Evolutionary conservation across 2,888 invertebrate species (phyloP), one percentile per base, ranked within the genome.

Genomic region (Mamestra brassicae): DNA sequence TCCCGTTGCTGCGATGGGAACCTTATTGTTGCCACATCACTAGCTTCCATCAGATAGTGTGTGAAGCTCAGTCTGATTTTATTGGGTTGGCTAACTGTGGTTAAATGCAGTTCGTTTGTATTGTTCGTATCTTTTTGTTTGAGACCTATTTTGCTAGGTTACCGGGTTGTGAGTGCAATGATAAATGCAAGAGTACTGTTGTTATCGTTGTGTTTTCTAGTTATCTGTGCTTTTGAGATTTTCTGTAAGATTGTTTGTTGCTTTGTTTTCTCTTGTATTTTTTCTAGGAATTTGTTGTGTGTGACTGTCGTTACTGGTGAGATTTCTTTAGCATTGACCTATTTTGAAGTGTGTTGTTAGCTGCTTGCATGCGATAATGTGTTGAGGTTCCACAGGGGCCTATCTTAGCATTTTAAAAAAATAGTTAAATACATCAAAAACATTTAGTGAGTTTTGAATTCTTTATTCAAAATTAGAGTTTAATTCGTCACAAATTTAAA

Each of bases 71-170:
- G 60, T 61, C 64, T 61, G 54, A 50, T 77, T 63, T 83, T 75
- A 84, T 82, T 82, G 65, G 88, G 87, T 87, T 86, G 73, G 61
- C 77, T 77, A 87, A 86, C 84, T 64, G 87, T 57, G n/a, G n/a
- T 66, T 68, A 15, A 61, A 52, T 64, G 38, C 52, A 55, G 60
- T 77, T 62, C 13, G 6, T 54, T 66, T 10, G 71, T 69, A 85
- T 85, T 79, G 82, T 85, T 67, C 17, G 52, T 42, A 26, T 61
- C 8, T 60, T 61, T 74, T 61, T 68, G 60, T 47, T 55, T n/a
- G 52, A 45, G 11, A n/a, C 10, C n/a, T 55, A 57, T 57, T 69
- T 75, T 36, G 61, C n/a, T 80, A 11, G 81, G 81, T 81, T 63
- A 81, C 65, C 57, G 10, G 84, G 81, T 78, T 83, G 52, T 47